A percentile compares a stretch with the other conserved stretches of the same genome.
These are phyloP conservation scores for Peribatodes rhomboidaria DNA, from an alignment of 2,888 invertebrate genomes.

Conservation along the genomic window DNA sequence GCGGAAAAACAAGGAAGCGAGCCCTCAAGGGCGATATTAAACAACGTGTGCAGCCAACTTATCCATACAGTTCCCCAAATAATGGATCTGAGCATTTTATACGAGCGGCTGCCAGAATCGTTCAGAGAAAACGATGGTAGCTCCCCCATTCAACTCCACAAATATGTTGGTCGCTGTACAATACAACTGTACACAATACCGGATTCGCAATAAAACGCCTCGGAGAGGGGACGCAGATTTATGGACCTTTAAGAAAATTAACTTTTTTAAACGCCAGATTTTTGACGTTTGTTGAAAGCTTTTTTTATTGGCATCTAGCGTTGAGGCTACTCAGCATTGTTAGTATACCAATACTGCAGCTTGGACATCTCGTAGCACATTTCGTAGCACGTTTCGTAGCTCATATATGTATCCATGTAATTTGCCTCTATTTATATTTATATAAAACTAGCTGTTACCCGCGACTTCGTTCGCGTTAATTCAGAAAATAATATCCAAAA, in stretches of 20 bases:
- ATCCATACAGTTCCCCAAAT: not conserved
- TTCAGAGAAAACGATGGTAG: not conserved
- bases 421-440: too few relatives aligned
- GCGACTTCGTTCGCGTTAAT: too few relatives aligned
- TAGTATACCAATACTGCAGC: too few relatives aligned
- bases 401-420: too few relatives aligned
- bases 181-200: constrained; percentile 39
- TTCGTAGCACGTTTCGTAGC: too few relatives aligned
- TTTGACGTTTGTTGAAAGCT: constrained; percentile 16
- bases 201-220: constrained; percentile 41
- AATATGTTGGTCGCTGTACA: not conserved
- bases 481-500: too few relatives aligned
- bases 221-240: constrained; percentile 36
- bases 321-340: not conserved
- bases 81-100: not conserved
- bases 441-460: too few relatives aligned
- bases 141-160: not conserved
- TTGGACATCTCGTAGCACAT: too few relatives aligned
- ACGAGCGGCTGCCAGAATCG: not conserved
- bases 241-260: constrained; percentile 34
- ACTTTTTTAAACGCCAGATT: constrained; percentile 26
- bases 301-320: constrained; percentile 4
- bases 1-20: constrained; percentile 32
- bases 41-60: constrained; percentile 17
- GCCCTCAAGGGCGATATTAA: constrained; percentile 44